Base-by-base conservation (phyloP, 2,113 vertebrate species). In the Andinoacara biseriatus region DNA sequence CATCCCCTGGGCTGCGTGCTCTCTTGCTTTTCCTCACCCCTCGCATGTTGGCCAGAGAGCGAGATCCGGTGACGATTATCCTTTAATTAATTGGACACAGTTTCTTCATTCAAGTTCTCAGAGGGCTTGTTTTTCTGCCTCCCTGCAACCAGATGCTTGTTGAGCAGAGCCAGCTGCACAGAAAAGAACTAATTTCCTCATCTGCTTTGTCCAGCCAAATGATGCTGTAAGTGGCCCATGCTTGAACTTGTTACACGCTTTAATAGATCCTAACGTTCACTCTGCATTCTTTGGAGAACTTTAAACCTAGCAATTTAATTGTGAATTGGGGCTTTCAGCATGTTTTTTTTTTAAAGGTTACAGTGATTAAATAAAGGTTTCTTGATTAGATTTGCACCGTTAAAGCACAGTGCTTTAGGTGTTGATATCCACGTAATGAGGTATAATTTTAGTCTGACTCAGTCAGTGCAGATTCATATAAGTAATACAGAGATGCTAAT, bases 11-110 rank as follows among this genome's bases (percentile, higher is more conserved):
- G 62, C 57, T 61, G 54, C n/a, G 22, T 35, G 33, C 56, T 74
- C 58, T 76, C 61, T 63, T 78, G 76, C 52, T 83, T 81, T 76
- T 56, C 76, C 72, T 72, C 61, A 74, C 20, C 33, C 29, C 62
- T 52, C 35, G 26, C 61, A 58, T 74, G 54, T 82, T 78, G 86
- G 87, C 61, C 40, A 22, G 69, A 74, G 74, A 58, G 74, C 65
- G 57, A 86, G 85, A 91, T 91, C 92, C 80, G 74, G 92, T 72
- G 74, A 78, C 74, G 69, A 92, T 93, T 93, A 91, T 85, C 83
- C 87, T 92, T 87, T 93, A 91, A 93, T 93, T 91, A 91, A 93
- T 86, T 69, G 81, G 87, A 83, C 78, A 58, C 83, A 78, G 74
- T 63, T 86, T 87, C 86, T 87, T 60, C 33, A 10, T 57, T 88